These are phyloP conservation scores for Stegana nigrithorax DNA, from an alignment of 2,888 invertebrate genomes.

Conservation along the genomic window DNA sequence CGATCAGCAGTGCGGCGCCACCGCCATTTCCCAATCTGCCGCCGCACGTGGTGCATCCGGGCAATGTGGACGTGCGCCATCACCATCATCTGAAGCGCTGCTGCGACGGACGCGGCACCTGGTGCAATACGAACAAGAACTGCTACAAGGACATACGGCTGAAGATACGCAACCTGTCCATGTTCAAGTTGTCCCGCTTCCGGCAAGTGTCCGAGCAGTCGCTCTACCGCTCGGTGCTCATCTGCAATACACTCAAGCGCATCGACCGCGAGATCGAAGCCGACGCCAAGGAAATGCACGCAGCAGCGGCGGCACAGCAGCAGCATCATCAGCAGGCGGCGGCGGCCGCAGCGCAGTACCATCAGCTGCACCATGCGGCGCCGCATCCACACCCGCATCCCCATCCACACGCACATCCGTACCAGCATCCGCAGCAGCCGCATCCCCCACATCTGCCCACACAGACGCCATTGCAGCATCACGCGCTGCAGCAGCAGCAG, in stretches of 20 bases:
- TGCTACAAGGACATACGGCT: conserved; percentile 88
- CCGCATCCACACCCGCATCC: conserved; percentile 54
- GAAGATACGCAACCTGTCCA: conserved; percentile 90
- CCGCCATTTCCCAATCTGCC: conserved; percentile 36
- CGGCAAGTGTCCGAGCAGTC: conserved; percentile 91
- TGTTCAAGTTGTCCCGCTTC: conserved; percentile 89
- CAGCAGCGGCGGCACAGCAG: conserved; percentile 66
- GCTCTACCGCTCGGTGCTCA: conserved; percentile 88
- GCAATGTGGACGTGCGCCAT: conserved; percentile 59
- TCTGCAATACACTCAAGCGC: conserved; percentile 90
- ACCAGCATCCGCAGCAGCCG: conserved; percentile 40
- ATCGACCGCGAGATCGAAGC: conserved; percentile 90
- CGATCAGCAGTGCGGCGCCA: conserved; percentile 18
- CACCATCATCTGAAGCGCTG: conserved; percentile 69
- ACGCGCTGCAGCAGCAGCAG: conserved; percentile 41
- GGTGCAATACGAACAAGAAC: conserved; percentile 81
- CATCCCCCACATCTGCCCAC: conserved; percentile 36
- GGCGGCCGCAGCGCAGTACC: conserved; percentile 55
- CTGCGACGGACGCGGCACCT: conserved; percentile 80
- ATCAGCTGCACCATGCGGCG: conserved; percentile 38
- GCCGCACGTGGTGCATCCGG: conserved; percentile 28
- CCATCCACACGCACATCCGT: conserved; percentile 47
- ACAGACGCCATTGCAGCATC: conserved; percentile 27
- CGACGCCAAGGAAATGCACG: conserved; percentile 70
- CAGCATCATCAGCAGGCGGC: conserved; percentile 47